A percentile compares a stretch with the other conserved stretches of the same genome.
Conservation (phyloP, 2,113 vertebrate genomes). For the Ptilonorhynchus violaceus region DNA sequence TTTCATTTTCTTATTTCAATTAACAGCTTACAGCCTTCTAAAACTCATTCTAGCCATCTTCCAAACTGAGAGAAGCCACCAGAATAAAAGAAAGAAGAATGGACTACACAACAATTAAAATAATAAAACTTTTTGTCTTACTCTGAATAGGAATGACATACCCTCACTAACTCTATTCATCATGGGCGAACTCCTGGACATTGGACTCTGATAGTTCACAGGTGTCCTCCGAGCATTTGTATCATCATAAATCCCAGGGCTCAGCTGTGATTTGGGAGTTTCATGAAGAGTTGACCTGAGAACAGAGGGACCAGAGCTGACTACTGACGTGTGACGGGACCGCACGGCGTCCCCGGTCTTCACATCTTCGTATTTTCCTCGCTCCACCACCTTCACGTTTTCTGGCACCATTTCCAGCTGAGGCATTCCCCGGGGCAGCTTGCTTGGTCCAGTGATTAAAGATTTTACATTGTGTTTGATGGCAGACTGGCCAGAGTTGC, state of each 20-base stretch:
- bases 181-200: constrained; percentile 93
- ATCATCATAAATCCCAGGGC: constrained; percentile 96
- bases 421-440: constrained; percentile 84
- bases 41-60: not conserved
- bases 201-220: constrained; percentile 86
- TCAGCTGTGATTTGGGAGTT: constrained; percentile 89
- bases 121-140: not conserved
- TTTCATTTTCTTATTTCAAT: not conserved
- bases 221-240: constrained; percentile 89
- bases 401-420: constrained; percentile 85
- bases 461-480: constrained; percentile 99
- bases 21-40: not conserved
- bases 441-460: constrained; percentile 90
- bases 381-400: constrained; percentile 80
- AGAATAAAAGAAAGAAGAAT: not conserved
- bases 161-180: constrained; percentile 85
- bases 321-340: constrained; percentile 89
- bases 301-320: constrained; percentile 92
- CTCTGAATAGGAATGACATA: constrained; percentile 36
- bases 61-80: not conserved
- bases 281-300: constrained; percentile 95
- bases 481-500: constrained; percentile 79
- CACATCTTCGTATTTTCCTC: constrained; percentile 89
- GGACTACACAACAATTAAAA: not conserved
- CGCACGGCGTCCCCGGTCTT: constrained; percentile 82